Conservation (phyloP, 2,113 vertebrate genomes). For the Taurulus bubalis region DNA sequence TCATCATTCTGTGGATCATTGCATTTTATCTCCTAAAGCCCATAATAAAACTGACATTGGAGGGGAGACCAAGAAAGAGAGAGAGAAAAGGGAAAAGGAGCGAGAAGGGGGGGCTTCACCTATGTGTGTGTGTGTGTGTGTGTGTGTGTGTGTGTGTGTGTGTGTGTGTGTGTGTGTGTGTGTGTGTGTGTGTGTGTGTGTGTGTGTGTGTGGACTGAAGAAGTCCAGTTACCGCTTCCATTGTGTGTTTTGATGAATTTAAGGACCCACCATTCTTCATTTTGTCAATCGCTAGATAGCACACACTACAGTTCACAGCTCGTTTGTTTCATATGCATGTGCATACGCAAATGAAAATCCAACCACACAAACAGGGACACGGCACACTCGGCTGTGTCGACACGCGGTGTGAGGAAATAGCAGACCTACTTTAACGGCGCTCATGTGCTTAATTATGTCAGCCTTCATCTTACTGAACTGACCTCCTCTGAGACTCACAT, state of each 20-base stretch:
- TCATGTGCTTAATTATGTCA: constrained; percentile 71
- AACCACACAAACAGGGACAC: constrained; percentile 17
- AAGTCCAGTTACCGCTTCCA: constrained; percentile 54
- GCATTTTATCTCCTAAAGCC: constrained; percentile 87
- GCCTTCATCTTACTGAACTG: constrained; percentile 35
- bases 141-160: constrained; percentile 26
- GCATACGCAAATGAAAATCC: constrained; percentile 45
- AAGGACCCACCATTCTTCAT: constrained; percentile 70
- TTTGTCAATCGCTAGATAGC: constrained; percentile 69
- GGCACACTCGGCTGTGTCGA: constrained; percentile 33
- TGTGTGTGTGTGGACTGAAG: constrained; percentile 32
- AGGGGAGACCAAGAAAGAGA: constrained; percentile 74
- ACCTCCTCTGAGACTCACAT: constrained; percentile 25
- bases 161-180: constrained; percentile 43
- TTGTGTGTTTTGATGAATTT: constrained; percentile 67
- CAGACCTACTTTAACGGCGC: constrained; percentile 61
- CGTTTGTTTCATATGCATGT: constrained; percentile 38
- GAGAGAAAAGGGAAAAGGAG: constrained; percentile 27
- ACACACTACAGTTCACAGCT: constrained; percentile 51
- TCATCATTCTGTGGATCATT: constrained; percentile 89
- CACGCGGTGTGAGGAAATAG: constrained; percentile 58
- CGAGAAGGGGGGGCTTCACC: constrained; percentile 42
- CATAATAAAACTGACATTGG: constrained; percentile 88
- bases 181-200: constrained; percentile 17
- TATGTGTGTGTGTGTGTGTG: constrained; percentile 40